Evolutionary conservation across 2,113 vertebrate genomes (phyloP), one percentile per base, ranked within the genome.

Genomic region (Lathamus discolor): DNA sequence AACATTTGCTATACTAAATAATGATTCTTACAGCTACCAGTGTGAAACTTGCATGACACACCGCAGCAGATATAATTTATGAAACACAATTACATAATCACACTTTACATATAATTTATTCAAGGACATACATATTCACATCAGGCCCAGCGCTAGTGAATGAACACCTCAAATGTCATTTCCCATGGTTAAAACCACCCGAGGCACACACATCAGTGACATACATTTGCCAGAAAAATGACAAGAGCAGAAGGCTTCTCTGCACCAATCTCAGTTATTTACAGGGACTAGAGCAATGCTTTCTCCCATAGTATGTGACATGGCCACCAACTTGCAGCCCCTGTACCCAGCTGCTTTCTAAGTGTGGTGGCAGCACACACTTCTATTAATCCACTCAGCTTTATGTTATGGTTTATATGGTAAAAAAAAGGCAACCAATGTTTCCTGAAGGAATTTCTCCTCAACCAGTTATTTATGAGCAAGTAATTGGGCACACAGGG

Each of bases 181-280:
- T 74, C 68, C 52, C 24, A 81, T 44, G 24, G 18, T 67, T 87
- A 91, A 89, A 82, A 46, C 9, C 14, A n/a, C n/a, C 11, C 0
- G 3, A 52, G 31, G 7, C 25, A 41, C 28, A 29, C 0, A 11
- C 39, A 33, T 29, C 1, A 1, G 16, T 0, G 0, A 35, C 2
- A 54, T 13, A 44, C 9, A 11, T 37, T 79, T 75, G 8, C 17
- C 41, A 79, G n/a, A 72, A 70, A 78, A 77, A 4, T 1, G 49
- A 10, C 35, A 41, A 54, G 11, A 12, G 16, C 43, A 73, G 72
- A 55, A 48, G 23, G 10, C 8, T 16, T 59, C 44, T 78, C 11
- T 72, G 7, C 19, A 27, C 17, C 33, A 61, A 2, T 17, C 17
- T 49, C 6, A 28, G 4, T 54, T 70, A 16, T 41, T 90, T 85